Evolutionary conservation across 2,113 vertebrate genomes (phyloP).

Genomic region (Muscicapa adusta): DNA sequence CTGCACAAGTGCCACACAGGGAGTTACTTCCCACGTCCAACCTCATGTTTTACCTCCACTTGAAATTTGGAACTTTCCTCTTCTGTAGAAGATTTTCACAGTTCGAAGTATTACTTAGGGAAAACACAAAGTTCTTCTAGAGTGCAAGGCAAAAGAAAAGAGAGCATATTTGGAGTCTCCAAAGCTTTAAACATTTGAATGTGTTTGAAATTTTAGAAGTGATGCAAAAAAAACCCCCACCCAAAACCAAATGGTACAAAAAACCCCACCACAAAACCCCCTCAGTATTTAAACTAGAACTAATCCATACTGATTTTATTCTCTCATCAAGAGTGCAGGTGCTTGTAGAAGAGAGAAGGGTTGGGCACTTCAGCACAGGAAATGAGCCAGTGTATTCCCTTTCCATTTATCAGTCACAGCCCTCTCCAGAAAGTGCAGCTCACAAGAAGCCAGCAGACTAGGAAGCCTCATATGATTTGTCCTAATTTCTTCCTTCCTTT

Average conservation of each 20-base stretch:
- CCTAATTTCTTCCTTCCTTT: neutral
- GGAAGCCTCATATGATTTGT: neutral
- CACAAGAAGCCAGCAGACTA: neutral
- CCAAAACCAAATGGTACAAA: neutral
- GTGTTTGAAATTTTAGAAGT: neutral
- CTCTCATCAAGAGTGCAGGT: neutral
- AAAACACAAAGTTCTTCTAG: neutral
- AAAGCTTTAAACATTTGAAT: neutral
- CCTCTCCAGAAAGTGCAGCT: neutral
- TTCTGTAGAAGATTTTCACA: neutral
- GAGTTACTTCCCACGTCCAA: neutral
- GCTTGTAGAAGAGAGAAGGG: neutral
- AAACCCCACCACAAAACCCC: accelerated
- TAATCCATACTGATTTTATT: neutral
- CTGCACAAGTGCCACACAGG: accelerated
- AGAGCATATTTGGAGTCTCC: neutral
- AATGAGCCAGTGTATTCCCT: neutral
- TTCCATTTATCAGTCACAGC: neutral
- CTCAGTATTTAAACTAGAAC: neutral
- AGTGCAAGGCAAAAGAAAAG: neutral
- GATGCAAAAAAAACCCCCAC: neutral
- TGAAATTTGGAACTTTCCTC: neutral
- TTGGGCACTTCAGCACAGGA: neutral
- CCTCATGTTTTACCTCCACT: neutral
- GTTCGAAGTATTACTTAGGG: neutral